A percentile compares a stretch with the other conserved stretches of the same genome.
phyloP scores from a whole-genome alignment of 2,888 invertebrate genomes.

The Plusia festucae region DNA sequence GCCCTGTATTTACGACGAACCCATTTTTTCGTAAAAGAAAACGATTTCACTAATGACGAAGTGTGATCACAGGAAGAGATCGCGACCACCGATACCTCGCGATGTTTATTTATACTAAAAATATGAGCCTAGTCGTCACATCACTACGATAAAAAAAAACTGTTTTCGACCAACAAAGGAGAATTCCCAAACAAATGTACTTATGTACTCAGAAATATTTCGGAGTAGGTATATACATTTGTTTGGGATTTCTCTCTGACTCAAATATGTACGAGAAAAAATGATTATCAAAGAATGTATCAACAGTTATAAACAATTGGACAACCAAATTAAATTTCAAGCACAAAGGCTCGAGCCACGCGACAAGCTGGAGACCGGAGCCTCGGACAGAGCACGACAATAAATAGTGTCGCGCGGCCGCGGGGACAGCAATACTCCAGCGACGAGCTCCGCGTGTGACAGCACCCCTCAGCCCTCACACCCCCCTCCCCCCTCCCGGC shows the following conservation, averaged over 20 bases:
- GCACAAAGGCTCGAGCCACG: slow-evolving; percentile 47
- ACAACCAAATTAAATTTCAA: slow-evolving; percentile 58
- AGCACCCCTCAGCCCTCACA: slow-evolving; percentile 15
- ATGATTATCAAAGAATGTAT: slow-evolving; percentile 34
- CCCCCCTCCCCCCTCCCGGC: slow-evolving; percentile 11
- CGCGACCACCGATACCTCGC: not conserved
- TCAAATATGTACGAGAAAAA: too few relatives aligned
- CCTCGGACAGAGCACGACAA: slow-evolving; percentile 45
- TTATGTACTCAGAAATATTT: slow-evolving; percentile 16
- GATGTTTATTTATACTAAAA: slow-evolving; percentile 8
- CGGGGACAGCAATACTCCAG: slow-evolving; percentile 42
- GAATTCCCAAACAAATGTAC: slow-evolving; percentile 22
- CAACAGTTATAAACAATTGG: slow-evolving; percentile 49
- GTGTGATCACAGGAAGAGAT: slow-evolving; percentile 18
- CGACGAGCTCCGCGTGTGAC: slow-evolving; percentile 19
- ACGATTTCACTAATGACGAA: slow-evolving; percentile 22
- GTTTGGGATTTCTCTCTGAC: too few relatives aligned
- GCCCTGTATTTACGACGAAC: slow-evolving; percentile 22
- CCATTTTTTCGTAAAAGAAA: slow-evolving; percentile 24
- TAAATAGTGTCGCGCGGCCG: too few relatives aligned
- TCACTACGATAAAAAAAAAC: slow-evolving; percentile 20
- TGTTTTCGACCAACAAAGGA: slow-evolving; percentile 21
- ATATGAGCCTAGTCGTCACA: slow-evolving; percentile 12
- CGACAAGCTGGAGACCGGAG: slow-evolving; percentile 36
- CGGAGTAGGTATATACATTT: slow-evolving; percentile 19